Percentiles rank a stretch among this genome's conserved stretches.
Conservation (phyloP, 1,140 invertebrate genomes). For the Copidosoma floridanum region DNA sequence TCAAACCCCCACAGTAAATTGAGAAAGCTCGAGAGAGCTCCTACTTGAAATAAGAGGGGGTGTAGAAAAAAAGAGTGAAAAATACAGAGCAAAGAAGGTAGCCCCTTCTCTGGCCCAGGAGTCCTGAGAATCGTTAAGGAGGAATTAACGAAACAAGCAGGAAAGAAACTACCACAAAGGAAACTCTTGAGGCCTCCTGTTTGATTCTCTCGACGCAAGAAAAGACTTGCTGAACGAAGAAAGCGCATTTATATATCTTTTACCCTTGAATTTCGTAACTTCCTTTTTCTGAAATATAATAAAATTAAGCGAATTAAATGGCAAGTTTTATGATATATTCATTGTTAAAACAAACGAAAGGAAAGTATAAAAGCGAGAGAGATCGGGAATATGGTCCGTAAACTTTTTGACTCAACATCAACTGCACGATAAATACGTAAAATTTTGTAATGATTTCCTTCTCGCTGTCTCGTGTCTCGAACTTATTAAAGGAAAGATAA, state of each 20-base stretch:
- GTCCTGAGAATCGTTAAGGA: constrained; percentile 11
- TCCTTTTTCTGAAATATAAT: constrained; percentile 7
- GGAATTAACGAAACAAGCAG: constrained; percentile 17
- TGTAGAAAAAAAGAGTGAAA: too few species aligned
- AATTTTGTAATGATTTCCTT: too few species aligned
- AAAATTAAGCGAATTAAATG: constrained; percentile 24
- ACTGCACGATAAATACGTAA: too few species aligned
- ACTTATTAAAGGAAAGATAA: neutral
- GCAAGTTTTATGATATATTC: constrained; percentile 18
- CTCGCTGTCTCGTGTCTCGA: too few species aligned
- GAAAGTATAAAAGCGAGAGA: too few species aligned
- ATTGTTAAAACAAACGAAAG: constrained; percentile 23
- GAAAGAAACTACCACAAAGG: too few species aligned
- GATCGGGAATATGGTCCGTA: too few species aligned
- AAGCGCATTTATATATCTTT: too few species aligned
- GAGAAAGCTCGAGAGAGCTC: constrained; percentile 28
- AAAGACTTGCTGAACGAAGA: neutral
- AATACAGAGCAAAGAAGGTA: constrained; percentile 14
- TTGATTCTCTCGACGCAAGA: neutral
- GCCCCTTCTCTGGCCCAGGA: constrained; percentile 29
- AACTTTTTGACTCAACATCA: too few species aligned
- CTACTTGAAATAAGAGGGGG: neutral
- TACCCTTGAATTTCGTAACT: neutral
- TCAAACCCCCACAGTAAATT: constrained; percentile 48
- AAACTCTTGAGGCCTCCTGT: neutral